Percentiles rank a stretch among this genome's conserved stretches.
phyloP scores from a whole-genome alignment of 2,888 invertebrate species.

The Hirtodrosophila duncani region DNA sequence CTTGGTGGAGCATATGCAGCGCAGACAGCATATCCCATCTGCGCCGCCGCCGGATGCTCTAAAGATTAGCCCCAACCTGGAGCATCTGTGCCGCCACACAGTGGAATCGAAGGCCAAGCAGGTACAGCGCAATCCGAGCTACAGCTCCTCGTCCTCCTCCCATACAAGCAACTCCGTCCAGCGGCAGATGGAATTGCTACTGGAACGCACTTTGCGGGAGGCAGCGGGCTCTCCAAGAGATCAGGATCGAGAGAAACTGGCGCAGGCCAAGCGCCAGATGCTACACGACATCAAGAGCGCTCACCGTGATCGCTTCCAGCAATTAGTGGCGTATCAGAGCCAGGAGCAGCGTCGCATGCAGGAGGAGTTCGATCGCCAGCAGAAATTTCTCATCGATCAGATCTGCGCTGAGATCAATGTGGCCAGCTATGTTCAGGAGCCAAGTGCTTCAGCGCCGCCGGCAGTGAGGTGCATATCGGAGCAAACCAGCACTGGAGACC shows the following conservation, averaged over 20 bases:
- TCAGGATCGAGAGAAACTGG: conserved; percentile 20
- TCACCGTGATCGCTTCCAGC: conserved; percentile 83
- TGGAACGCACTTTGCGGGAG: conserved; percentile 26
- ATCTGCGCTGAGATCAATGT: conserved; percentile 63
- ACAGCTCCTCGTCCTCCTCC: neutral
- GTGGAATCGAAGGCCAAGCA: conserved; percentile 76
- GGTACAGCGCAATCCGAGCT: conserved; percentile 46
- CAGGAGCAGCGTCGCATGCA: conserved; percentile 82
- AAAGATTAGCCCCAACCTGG: conserved; percentile 14
- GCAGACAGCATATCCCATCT: conserved; percentile 10
- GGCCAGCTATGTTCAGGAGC: conserved; percentile 25
- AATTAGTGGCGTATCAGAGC: conserved; percentile 82
- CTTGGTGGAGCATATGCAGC: conserved; percentile 78
- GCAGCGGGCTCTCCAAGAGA: conserved; percentile 22
- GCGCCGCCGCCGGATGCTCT: neutral
- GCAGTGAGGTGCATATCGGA: conserved; percentile 22
- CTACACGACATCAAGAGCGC: conserved; percentile 80
- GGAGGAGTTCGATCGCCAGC: conserved; percentile 83
- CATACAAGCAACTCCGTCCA: conserved; percentile 17
- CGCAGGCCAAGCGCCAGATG: conserved; percentile 26
- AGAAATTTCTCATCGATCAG: conserved; percentile 80
- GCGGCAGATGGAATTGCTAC: conserved; percentile 30
- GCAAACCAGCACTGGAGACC: conserved; percentile 50
- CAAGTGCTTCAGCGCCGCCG: conserved; percentile 1
- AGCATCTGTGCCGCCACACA: conserved; percentile 66